Conservation (phyloP, 2,888 invertebrate genomes). For the Chloroclysta siterata region DNA sequence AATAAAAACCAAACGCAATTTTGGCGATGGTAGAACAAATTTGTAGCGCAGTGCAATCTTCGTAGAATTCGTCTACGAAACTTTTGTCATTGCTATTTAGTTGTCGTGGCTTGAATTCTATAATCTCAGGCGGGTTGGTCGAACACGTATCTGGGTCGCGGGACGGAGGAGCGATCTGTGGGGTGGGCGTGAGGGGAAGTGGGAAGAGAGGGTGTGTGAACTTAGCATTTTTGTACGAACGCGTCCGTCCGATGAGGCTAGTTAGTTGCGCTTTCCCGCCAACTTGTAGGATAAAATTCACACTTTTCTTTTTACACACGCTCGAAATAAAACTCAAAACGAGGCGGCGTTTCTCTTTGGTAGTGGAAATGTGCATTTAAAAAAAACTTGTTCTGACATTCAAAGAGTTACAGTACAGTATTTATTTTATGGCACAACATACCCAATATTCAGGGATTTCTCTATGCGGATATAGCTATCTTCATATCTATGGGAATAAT, state of each 20-base stretch:
- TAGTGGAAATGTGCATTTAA: slow-evolving; percentile 14
- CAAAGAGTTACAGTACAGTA: slow-evolving; percentile 4
- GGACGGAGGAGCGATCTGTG: slow-evolving; percentile 41
- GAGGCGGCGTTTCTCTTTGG: slow-evolving; percentile 23
- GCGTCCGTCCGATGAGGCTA: slow-evolving; percentile 68
- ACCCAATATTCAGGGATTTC: no score
- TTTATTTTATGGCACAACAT: no score
- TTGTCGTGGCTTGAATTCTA: slow-evolving; percentile 37
- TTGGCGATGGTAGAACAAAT: neutral
- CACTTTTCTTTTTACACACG: slow-evolving; percentile 46
- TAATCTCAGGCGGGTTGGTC: slow-evolving; percentile 42
- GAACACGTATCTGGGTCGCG: slow-evolving; percentile 67
- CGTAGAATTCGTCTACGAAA: slow-evolving; percentile 28
- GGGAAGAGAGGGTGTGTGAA: slow-evolving; percentile 51
- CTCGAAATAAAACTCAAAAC: slow-evolving; percentile 36
- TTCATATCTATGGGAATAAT: no score
- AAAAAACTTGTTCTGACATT: slow-evolving; percentile 9
- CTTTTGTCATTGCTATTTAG: slow-evolving; percentile 17
- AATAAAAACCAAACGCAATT: neutral
- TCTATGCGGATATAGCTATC: no score
- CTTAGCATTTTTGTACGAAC: slow-evolving; percentile 70
- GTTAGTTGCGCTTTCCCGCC: slow-evolving; percentile 62
- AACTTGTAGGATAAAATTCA: slow-evolving; percentile 54
- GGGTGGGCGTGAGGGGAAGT: slow-evolving; percentile 37
- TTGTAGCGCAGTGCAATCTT: slow-evolving; percentile 16